Base-by-base conservation (phyloP, 2,888 invertebrate genomes). In the Thera britannica region DNA sequence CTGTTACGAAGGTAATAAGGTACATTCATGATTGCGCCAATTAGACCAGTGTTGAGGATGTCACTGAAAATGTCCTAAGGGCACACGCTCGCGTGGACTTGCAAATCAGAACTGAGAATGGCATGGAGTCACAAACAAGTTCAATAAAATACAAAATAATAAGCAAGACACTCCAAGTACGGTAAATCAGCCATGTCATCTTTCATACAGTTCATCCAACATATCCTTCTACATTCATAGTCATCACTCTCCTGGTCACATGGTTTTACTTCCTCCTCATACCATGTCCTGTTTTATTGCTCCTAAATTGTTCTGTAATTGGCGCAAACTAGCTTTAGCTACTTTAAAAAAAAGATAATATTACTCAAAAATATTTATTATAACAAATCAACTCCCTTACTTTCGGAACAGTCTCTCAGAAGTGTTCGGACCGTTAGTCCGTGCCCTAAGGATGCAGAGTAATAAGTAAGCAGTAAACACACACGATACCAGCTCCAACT, bases 391-490 rank as follows among this genome's bases (percentile, higher is more conserved):
- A 77, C 87, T 87, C 85, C 77, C 81, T 75, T 64, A 71, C 71
- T 74, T 82, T 69, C 74, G 72, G n/a, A 3, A 48, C 38, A 12
- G 56, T 38, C 54, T 58, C 52, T 79, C 75, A 67, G 73, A 83
- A 82, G 79, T 82, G 81, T 83, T 83, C 79, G 78, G 82, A 81
- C 89, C 87, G 89, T 88, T 89, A 88, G 85, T 82, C 77, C 77
- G 65, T 82, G 87, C 89, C 87, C 49, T 77, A 72, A 85, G 88
- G 79, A 38, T 79, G 88, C 82, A 83, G 85, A 83, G 87, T 90
- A 92, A 91, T 89, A 87, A 88, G 83, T 83, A 87, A 88, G 83
- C 83, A 87, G 83, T 89, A 88, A 90, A 89, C 83, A 88, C 79
- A 90, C 86, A 88, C 77, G 82, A 81, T 78, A 83, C 79, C 75